Conservation (phyloP, 2,888 invertebrate genomes). For the Oscheius sp. region DNA sequence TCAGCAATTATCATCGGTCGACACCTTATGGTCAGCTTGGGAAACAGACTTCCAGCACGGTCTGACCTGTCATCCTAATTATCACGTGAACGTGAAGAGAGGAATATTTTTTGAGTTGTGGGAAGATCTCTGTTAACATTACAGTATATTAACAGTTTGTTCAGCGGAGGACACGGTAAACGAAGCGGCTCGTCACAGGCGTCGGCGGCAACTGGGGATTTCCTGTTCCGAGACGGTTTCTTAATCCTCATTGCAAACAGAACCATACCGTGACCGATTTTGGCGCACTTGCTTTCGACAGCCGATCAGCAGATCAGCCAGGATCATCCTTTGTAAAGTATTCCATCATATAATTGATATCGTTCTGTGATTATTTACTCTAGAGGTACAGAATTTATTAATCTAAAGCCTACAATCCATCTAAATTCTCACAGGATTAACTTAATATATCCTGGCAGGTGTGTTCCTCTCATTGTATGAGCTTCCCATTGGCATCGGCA, state of each 20-base stretch:
- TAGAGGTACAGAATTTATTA: no score
- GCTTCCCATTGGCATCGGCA: neutral
- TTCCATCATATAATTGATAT: no score
- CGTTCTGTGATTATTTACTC: no score
- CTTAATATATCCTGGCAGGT: no score
- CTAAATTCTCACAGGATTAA: no score
- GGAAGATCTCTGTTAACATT: constrained; percentile 16
- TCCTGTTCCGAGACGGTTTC: constrained; percentile 25
- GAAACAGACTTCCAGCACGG: constrained; percentile 18
- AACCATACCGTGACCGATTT: constrained; percentile 26
- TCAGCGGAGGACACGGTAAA: constrained; percentile 28
- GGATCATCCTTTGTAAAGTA: constrained; percentile 14
- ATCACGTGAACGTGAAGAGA: neutral
- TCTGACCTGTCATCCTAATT: constrained; percentile 17
- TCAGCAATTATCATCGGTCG: constrained; percentile 17
- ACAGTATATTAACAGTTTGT: constrained; percentile 21
- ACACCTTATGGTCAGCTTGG: constrained; percentile 24
- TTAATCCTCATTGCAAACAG: constrained; percentile 26
- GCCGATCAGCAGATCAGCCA: constrained; percentile 8
- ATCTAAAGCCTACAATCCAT: no score
- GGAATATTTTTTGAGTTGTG: neutral
- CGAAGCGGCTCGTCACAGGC: constrained; percentile 28
- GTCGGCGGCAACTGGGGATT: constrained; percentile 25
- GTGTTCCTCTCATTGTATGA: no score
- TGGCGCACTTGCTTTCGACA: constrained; percentile 20